Conservation (phyloP, 2,797 vertebrate genomes). For the Astyanax mexicanus region DNA sequence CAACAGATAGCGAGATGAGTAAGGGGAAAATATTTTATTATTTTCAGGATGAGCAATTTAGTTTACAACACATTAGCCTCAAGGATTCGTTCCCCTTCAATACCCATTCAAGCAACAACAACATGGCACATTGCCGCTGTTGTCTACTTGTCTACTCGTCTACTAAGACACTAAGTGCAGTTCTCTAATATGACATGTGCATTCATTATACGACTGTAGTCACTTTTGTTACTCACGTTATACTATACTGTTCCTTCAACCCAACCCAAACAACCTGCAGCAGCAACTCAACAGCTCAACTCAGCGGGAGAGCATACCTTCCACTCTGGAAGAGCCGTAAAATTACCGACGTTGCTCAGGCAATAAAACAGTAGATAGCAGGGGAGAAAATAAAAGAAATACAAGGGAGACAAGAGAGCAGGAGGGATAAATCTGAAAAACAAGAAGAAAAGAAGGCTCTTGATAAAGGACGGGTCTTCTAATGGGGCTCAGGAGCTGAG, state of each 20-base stretch:
- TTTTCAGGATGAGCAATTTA: not conserved
- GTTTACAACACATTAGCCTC: not conserved
- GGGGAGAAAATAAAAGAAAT: too few relatives aligned
- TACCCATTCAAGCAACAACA: not conserved
- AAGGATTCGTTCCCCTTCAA: not conserved
- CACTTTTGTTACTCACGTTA: too few relatives aligned
- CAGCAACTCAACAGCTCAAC: not conserved
- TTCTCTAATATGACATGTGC: not conserved
- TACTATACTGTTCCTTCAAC: too few relatives aligned
- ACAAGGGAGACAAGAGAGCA: not conserved
- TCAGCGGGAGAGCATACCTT: not conserved
- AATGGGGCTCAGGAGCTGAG: constrained; percentile 69
- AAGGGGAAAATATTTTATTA: not conserved
- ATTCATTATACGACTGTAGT: not conserved
- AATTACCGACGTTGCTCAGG: not conserved
- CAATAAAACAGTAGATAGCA: not conserved
- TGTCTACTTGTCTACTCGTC: too few relatives aligned
- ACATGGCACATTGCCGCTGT: not conserved
- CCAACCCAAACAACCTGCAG: too few relatives aligned
- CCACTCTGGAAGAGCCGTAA: not conserved
- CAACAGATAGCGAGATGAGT: not conserved
- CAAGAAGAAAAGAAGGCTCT: constrained; percentile 46
- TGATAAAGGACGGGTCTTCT: constrained; percentile 65
- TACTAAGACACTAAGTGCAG: not conserved
- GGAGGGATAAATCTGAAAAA: constrained; percentile 20